Evolutionary conservation across 2,113 vertebrate species (phyloP).

Genomic region (Pavo muticus): DNA sequence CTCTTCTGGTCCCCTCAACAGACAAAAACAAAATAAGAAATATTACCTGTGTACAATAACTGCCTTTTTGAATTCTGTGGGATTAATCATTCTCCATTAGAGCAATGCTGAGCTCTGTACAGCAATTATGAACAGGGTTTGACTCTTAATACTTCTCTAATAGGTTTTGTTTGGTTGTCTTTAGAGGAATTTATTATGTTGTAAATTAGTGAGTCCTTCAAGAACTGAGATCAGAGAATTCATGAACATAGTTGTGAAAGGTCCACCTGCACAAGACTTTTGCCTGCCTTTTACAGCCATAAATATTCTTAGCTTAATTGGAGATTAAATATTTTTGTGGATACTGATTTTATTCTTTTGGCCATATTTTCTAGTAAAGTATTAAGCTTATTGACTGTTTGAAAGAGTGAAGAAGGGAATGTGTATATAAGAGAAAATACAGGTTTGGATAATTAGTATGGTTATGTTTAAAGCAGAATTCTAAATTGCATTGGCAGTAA

Average conservation of each 20-base stretch:
- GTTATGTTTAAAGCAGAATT: neutral
- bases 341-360: neutral
- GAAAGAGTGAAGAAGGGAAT: neutral
- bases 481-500: neutral
- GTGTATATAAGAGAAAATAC: neutral
- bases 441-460: neutral
- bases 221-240: neutral
- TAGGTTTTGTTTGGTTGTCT: neutral
- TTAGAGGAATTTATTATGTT: neutral
- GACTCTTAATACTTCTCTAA: neutral
- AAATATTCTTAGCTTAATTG: neutral
- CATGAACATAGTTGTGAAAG: neutral
- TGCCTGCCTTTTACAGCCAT: neutral
- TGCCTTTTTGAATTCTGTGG: neutral
- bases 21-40: neutral
- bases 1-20: neutral
- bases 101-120: neutral
- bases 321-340: neutral
- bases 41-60: neutral
- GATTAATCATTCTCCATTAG: neutral
- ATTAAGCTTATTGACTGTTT: neutral
- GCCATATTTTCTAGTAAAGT: neutral
- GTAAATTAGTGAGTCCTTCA: neutral
- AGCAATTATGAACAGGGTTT: neutral
- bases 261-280: neutral